phyloP scores from a whole-genome alignment of 2,888 invertebrate species.

The Pachliopta kotzebuea region DNA sequence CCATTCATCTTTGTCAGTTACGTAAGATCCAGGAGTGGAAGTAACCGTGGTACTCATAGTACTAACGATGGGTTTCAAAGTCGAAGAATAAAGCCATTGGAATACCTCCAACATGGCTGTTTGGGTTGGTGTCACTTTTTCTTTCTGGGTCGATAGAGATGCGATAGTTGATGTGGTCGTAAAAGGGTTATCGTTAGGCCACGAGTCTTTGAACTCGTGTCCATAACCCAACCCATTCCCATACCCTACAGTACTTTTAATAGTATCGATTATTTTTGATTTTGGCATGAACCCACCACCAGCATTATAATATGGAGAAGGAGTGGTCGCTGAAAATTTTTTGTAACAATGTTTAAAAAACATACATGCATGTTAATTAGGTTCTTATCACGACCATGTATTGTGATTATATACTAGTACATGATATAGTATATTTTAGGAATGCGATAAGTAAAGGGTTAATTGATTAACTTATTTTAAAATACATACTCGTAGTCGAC shows the following conservation, averaged over 20 bases:
- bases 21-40: conserved; percentile 55
- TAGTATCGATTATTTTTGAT: conserved; percentile 74
- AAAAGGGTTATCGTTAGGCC: conserved; percentile 77
- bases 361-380: conserved; percentile 50
- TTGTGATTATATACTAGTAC: conserved; percentile 4
- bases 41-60: conserved; percentile 62
- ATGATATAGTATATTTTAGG: conserved; percentile 29
- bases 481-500: conserved; percentile 73
- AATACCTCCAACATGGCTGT: conserved; percentile 77
- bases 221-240: conserved; percentile 63
- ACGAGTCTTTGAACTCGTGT: conserved; percentile 64
- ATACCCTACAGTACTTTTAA: conserved; percentile 75
- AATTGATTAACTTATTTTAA: conserved; percentile 29
- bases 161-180: conserved; percentile 69
- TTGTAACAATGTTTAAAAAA: conserved; percentile 59
- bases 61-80: conserved; percentile 70
- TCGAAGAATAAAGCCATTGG: conserved; percentile 74
- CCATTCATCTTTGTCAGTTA: conserved; percentile 71
- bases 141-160: conserved; percentile 66
- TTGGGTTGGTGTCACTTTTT: conserved; percentile 73
- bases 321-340: conserved; percentile 75
- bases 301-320: conserved; percentile 68
- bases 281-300: conserved; percentile 71
- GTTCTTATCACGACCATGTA: conserved; percentile 28
- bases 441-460: conserved; percentile 25